These are phyloP conservation scores for Gallinago nigripennis DNA, from an alignment of 2,797 vertebrate genomes.

Conservation along the genomic window DNA sequence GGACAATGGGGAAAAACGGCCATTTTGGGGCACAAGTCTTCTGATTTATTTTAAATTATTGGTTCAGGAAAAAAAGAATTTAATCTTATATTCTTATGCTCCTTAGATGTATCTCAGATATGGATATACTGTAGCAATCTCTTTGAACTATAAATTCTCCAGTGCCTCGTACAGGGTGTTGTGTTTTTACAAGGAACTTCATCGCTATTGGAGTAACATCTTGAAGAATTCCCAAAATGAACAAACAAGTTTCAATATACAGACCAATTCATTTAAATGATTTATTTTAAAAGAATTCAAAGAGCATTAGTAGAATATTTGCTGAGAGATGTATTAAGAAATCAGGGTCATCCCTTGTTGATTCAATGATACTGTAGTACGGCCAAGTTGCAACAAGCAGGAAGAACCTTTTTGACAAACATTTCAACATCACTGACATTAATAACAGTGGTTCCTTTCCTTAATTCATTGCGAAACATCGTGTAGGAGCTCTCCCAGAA, in stretches of 20 bases:
- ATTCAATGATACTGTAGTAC: background rate
- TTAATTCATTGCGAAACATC: background rate
- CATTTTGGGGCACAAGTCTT: background rate
- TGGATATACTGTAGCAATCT: background rate
- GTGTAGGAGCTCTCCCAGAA: background rate
- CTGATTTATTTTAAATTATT: background rate
- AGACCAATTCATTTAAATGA: background rate
- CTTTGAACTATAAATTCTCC: background rate
- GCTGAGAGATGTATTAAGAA: background rate
- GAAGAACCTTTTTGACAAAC: background rate
- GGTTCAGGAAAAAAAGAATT: background rate
- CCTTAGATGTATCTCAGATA: background rate
- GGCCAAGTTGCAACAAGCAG: background rate
- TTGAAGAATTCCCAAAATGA: background rate
- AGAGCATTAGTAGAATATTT: background rate
- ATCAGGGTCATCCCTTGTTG: background rate
- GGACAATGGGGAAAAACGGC: background rate
- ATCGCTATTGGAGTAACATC: accelerated
- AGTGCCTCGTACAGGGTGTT: background rate
- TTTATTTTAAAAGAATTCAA: background rate
- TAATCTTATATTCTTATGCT: background rate
- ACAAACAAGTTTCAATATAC: background rate
- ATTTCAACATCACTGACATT: background rate
- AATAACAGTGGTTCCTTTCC: background rate
- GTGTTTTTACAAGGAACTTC: background rate